These are phyloP conservation scores for Cottus gobio DNA, from an alignment of 2,113 vertebrate genomes.

Conservation along the genomic window DNA sequence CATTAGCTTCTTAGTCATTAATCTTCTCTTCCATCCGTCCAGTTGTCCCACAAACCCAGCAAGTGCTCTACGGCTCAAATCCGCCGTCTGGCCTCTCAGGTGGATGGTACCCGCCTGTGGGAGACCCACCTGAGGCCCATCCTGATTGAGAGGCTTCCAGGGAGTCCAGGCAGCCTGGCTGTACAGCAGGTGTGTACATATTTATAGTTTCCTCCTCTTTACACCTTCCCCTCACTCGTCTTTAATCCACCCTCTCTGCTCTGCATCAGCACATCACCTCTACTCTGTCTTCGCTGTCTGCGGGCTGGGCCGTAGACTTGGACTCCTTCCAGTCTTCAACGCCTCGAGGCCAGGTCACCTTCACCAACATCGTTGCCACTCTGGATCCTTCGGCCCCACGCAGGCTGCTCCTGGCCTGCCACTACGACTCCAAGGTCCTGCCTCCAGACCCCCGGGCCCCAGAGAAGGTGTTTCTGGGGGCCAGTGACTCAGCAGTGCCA, in stretches of 20 bases:
- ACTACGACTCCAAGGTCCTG: slow-evolving; percentile 91
- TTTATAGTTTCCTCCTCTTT: not conserved
- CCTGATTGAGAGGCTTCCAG: slow-evolving; percentile 86
- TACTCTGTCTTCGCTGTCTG: slow-evolving; percentile 78
- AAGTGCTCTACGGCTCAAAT: slow-evolving; percentile 82
- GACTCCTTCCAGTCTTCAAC: slow-evolving; percentile 87
- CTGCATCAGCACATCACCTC: slow-evolving; percentile 85
- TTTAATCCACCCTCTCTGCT: slow-evolving; percentile 36
- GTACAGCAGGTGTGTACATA: slow-evolving; percentile 83
- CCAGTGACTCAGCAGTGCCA: slow-evolving; percentile 91
- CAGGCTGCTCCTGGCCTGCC: slow-evolving; percentile 88
- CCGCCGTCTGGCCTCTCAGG: slow-evolving; percentile 80
- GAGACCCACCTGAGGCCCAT: slow-evolving; percentile 85
- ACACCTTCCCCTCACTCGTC: not conserved
- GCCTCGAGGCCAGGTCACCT: slow-evolving; percentile 84
- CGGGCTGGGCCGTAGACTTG: slow-evolving; percentile 87
- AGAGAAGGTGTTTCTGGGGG: slow-evolving; percentile 84
- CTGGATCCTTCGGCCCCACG: slow-evolving; percentile 83
- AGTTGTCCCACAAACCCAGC: slow-evolving; percentile 80
- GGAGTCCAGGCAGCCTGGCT: slow-evolving; percentile 83
- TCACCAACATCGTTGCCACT: slow-evolving; percentile 89
- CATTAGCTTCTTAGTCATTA: not conserved
- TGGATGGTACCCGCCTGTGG: slow-evolving; percentile 87
- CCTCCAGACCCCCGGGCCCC: slow-evolving; percentile 68
- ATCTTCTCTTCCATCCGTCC: slow-evolving; percentile 5